These are phyloP conservation scores for Myiozetetes cayanensis DNA, from an alignment of 2,113 vertebrate genomes.

Conservation along the genomic window DNA sequence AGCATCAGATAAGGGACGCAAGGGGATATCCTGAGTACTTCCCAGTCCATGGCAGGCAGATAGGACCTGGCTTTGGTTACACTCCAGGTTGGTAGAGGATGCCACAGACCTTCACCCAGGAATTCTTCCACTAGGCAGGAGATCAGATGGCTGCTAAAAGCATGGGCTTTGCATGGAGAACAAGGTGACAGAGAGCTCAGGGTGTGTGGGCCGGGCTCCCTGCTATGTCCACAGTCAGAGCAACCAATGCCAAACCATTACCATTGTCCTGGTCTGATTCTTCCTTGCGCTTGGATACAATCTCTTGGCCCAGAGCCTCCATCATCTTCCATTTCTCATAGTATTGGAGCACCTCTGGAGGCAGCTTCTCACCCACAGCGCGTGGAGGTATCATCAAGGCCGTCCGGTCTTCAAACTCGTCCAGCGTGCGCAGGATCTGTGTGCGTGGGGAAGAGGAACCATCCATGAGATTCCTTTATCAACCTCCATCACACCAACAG, in stretches of 20 bases:
- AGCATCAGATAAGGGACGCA: not conserved
- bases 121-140: not conserved
- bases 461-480: accelerated
- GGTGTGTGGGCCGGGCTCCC: not conserved
- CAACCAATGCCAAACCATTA: not conserved
- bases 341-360: slow-evolving; percentile 81
- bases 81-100: not conserved
- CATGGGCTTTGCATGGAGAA: not conserved
- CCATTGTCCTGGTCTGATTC: not conserved
- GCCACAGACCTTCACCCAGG: not conserved
- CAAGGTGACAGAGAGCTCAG: not conserved
- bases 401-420: slow-evolving; percentile 76
- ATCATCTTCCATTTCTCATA: slow-evolving; percentile 68
- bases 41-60: not conserved
- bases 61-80: not conserved
- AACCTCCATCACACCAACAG: not conserved
- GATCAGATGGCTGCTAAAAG: not conserved
- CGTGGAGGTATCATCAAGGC: slow-evolving; percentile 82
- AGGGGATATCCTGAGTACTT: not conserved
- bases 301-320: not conserved
- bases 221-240: too few relatives aligned
- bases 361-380: slow-evolving; percentile 78
- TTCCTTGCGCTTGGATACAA: not conserved
- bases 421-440: slow-evolving; percentile 80
- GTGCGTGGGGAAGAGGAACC: accelerated